Percentiles rank a stretch among this genome's conserved stretches.
phyloP scores from a whole-genome alignment of 2,113 vertebrate genomes.

The Promerops cafer region DNA sequence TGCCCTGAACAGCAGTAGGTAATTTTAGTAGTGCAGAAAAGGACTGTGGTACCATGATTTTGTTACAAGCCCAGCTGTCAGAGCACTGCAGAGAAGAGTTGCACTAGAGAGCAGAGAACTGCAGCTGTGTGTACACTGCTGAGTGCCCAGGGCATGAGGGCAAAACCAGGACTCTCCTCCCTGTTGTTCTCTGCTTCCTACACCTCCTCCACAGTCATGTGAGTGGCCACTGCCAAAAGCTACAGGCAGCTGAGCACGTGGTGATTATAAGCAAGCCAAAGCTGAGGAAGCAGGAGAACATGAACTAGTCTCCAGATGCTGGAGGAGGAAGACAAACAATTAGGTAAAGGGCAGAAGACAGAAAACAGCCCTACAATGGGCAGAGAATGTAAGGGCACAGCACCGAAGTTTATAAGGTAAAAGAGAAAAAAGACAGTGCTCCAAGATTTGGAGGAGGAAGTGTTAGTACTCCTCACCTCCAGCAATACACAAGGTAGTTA shows the following conservation, averaged over 20 bases:
- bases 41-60: background rate
- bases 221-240: background rate
- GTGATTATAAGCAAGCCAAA: background rate
- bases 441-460: background rate
- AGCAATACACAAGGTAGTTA: background rate
- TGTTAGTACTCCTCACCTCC: background rate
- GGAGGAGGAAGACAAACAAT: background rate
- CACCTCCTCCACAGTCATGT: background rate
- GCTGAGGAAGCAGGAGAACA: background rate
- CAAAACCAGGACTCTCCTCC: background rate
- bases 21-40: background rate
- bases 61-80: background rate
- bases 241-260: background rate
- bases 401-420: background rate
- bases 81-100: background rate
- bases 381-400: background rate
- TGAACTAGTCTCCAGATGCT: background rate
- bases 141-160: background rate
- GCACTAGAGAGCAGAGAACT: background rate
- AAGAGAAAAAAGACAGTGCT: background rate
- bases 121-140: accelerated
- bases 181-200: background rate
- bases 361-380: background rate
- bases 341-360: background rate
- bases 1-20: background rate